These are phyloP conservation scores for Bruchidius siliquastri DNA, from an alignment of 2,888 invertebrate species.

Conservation along the genomic window DNA sequence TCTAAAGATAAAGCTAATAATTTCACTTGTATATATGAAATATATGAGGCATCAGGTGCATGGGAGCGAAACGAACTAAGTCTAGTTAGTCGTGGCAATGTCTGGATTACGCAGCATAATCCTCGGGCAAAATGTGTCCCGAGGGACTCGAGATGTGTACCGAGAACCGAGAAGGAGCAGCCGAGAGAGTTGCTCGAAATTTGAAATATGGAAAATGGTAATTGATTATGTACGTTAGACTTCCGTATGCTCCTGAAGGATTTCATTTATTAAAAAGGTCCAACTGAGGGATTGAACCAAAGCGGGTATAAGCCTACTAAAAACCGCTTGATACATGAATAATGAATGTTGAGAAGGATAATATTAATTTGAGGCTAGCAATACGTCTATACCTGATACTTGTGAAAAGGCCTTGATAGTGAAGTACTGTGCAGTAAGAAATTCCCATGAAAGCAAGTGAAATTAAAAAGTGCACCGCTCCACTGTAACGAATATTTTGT, in stretches of 20 bases:
- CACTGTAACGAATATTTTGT: too few relatives aligned
- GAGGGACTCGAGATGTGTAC: constrained; percentile 10
- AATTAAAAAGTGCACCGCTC: too few relatives aligned
- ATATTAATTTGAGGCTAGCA: too few relatives aligned
- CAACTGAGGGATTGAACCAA: not conserved
- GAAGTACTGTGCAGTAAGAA: too few relatives aligned
- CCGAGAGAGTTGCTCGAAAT: not conserved
- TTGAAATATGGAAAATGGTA: not conserved
- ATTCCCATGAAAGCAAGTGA: too few relatives aligned
- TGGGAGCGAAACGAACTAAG: constrained; percentile 17
- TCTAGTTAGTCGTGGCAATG: constrained; percentile 24
- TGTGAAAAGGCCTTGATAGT: too few relatives aligned
- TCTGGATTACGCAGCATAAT: constrained; percentile 25
- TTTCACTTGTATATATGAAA: constrained; percentile 23
- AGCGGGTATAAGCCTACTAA: not conserved
- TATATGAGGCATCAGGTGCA: constrained; percentile 25
- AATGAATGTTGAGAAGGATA: too few relatives aligned
- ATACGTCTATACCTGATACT: too few relatives aligned
- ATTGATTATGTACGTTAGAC: not conserved
- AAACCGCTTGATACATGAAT: too few relatives aligned
- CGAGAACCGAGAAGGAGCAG: not conserved
- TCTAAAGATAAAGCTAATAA: constrained; percentile 21
- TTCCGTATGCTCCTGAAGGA: not conserved
- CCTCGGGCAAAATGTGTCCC: constrained; percentile 22
- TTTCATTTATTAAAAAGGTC: too few relatives aligned